Evolutionary conservation across 1,140 invertebrate genomes (phyloP).

Genomic region (Chironomus striatipennis): DNA sequence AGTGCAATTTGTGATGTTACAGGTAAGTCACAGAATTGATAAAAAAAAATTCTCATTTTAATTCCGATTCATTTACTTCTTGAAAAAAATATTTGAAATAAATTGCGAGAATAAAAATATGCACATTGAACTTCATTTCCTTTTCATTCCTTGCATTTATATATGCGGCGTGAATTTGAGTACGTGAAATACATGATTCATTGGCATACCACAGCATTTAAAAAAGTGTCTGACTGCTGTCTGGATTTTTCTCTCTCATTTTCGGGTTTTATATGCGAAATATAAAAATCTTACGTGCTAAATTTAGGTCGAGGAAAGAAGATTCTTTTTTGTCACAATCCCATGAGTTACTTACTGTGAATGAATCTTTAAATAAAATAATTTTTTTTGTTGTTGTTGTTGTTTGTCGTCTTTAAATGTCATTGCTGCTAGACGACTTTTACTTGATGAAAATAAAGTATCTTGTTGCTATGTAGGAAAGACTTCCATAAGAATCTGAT

Average conservation of each 20-base stretch:
- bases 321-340: too few species aligned
- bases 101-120: not conserved
- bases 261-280: not conserved
- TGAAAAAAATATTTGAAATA: not conserved
- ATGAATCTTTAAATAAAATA: constrained; percentile 15
- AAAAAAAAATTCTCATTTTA: not conserved
- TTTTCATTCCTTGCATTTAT: not conserved
- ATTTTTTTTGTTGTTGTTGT: too few species aligned
- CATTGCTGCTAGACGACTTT: not conserved
- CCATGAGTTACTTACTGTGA: not conserved
- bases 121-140: constrained; percentile 1
- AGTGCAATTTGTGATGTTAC: constrained; percentile 23
- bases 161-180: too few species aligned
- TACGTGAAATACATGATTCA: not conserved
- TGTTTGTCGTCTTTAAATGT: not conserved
- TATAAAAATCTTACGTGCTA: not conserved
- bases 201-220: not conserved
- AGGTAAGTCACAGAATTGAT: not conserved
- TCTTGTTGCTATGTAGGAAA: too few species aligned
- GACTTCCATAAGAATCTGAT: too few species aligned
- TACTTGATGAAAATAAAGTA: too few species aligned
- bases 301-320: not conserved
- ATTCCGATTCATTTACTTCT: not conserved
- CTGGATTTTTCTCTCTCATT: not conserved
- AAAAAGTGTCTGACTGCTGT: constrained; percentile 1